Evolutionary conservation across 2,797 vertebrate genomes (phyloP), one percentile per base, ranked within the genome.

Genomic region (Muraenolepis orangiensis): DNA sequence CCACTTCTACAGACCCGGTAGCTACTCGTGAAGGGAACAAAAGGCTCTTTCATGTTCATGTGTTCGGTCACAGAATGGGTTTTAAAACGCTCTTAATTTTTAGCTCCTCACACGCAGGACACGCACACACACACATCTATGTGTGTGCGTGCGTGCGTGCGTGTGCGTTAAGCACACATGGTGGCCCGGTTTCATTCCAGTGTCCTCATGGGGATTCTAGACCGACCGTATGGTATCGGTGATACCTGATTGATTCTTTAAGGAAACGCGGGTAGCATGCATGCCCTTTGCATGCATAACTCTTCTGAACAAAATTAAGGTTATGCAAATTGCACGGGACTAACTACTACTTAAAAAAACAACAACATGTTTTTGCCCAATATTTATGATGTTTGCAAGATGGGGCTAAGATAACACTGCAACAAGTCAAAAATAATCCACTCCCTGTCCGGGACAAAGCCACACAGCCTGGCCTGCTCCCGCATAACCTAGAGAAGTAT

Each of bases 161-260:
- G 87, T 91, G 88, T 86, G 85, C 85, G 87, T 89, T 88, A 90
- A 90, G 90, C 84, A 85, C 88, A 86, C 81, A 80, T 34, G 76
- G 87, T 82, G 85, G 77, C 80, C 14, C 28, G 28, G 32, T 79
- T 76, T 68, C 20, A 34, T 61, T 23, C 4, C 46, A 51, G 18
- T n/a, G 46, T 20, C 46, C 46, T 20, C 46, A n/a, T n/a, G 18
- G 46, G 46, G 46, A n/a, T 51, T 51, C 46, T 4, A 23, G 51
- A 28, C 14, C 20, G 32, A 34, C 29, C 66, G 51, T 51, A 2
- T 7, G 11, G 51, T 61, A 23, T 26, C 26, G 51, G 51, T 61
- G n/a, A 26, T 26, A 11, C 51, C 51, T 26, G 51, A 26, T 61
- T 4, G n/a, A n/a, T 5, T 42, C 14, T 23, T 61, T 8, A 11